Evolutionary conservation across 2,888 invertebrate species (phyloP), one percentile per base, ranked within the genome.

Genomic region (Prosapia bicincta): DNA sequence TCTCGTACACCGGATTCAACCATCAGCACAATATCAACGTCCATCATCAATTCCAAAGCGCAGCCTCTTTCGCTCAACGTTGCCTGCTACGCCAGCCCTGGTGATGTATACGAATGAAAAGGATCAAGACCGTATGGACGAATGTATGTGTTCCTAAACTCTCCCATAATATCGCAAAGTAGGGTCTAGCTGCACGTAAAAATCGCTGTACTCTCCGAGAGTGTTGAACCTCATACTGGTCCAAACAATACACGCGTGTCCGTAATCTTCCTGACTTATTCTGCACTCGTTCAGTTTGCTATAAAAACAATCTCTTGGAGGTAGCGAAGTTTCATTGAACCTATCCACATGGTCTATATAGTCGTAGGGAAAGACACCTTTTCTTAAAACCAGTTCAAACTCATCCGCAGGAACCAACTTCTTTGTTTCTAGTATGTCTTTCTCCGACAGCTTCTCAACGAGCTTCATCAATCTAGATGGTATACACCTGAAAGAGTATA

Each of bases 231-330:
- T 65, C 70, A 85, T 84, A 26, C 28, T 72, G 0, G 77, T 24
- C 83, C 84, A 85, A 0, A 84, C 82, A 3, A 77, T 78, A 43
- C 78, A 28, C 5, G 84, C 84, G 80, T 82, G 83, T n/a, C 78
- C 43, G 78, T 84, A 84, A 71, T 83, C 82, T 24, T 75, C 77
- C 7, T 80, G 76, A 26, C 74, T 77, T 30, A 82, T 80, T 24
- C 78, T 24, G 20, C 77, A 66, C 68, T 83, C 75, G n/a, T 32
- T 80, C 13, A 82, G 23, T 10, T 25, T 65, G 76, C 79, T 81
- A 76, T 79, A 82, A 80, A 83, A 82, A 6, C 68, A 9, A 26
- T 78, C 71, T 73, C 76, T 80, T 9, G 67, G 7, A 28, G 82
- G 83, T 76, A 83, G 30, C 25, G 0, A 9, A 0, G 72, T 78